Evolutionary conservation across 2,888 invertebrate genomes (phyloP).

Genomic region (Hartigia nigra): DNA sequence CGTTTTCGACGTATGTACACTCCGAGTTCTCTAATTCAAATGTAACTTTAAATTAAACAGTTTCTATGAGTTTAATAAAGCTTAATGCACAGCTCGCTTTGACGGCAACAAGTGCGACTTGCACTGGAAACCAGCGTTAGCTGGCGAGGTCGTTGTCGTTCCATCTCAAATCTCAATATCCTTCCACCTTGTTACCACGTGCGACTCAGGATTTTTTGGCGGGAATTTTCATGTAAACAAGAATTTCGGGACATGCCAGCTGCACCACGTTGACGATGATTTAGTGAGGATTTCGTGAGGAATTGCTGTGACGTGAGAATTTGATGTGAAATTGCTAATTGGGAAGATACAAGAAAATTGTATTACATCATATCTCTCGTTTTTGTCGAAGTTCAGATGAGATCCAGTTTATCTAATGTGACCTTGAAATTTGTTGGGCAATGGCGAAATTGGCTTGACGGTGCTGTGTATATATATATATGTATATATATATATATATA

Average conservation of each 20-base stretch:
- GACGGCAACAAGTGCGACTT: constrained; percentile 44
- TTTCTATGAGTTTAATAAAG: constrained; percentile 40
- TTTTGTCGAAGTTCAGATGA: background rate
- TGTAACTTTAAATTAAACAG: constrained; percentile 37
- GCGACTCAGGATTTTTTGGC: background rate
- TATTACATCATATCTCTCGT: too few species aligned
- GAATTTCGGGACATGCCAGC: background rate
- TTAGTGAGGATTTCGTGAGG: too few species aligned
- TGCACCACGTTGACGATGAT: background rate
- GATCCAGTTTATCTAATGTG: background rate
- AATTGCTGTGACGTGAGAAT: too few species aligned
- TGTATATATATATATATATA: too few species aligned
- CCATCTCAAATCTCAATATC: background rate
- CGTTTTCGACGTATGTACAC: background rate
- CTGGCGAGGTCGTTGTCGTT: background rate
- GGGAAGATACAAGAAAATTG: too few species aligned
- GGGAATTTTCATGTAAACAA: background rate
- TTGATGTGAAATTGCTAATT: too few species aligned
- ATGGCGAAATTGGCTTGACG: background rate
- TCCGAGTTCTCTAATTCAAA: constrained; percentile 21
- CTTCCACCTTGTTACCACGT: background rate
- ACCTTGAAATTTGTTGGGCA: background rate
- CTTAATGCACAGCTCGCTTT: constrained; percentile 35
- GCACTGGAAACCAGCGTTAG: constrained; percentile 2
- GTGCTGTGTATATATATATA: background rate